Evolutionary conservation across 2,888 invertebrate genomes (phyloP).

Genomic region (Cataglyphis albicans): DNA sequence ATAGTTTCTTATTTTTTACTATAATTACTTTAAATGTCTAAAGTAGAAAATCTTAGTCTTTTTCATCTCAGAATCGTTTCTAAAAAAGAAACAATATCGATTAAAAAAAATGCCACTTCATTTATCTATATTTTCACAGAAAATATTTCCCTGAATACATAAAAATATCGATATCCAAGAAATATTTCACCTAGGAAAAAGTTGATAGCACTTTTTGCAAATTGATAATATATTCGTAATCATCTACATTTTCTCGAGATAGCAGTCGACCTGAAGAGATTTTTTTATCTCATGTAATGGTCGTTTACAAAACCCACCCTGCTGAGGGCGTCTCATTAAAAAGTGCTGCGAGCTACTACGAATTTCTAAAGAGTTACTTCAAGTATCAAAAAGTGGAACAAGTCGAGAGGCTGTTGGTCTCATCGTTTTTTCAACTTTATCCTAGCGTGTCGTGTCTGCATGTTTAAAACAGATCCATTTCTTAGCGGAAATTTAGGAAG

Average conservation of each 20-base stretch:
- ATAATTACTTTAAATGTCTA: not conserved
- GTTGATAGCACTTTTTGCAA: not conserved
- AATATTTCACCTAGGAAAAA: not conserved
- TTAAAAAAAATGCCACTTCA: not conserved
- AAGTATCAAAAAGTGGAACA: slow-evolving; percentile 23
- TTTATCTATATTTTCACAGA: not conserved
- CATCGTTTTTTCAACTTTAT: not conserved
- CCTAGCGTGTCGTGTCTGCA: not conserved
- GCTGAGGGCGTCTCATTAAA: slow-evolving; percentile 31
- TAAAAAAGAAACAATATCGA: not conserved
- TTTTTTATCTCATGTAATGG: not conserved
- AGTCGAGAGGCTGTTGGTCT: slow-evolving; percentile 3
- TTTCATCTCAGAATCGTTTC: not conserved
- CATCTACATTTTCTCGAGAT: not conserved
- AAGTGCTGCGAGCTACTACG: slow-evolving; percentile 36
- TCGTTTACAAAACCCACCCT: slow-evolving; percentile 30
- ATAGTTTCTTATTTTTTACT: not conserved
- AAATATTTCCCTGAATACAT: not conserved
- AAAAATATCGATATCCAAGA: not conserved
- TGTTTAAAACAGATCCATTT: slow-evolving; percentile 10
- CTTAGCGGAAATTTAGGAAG: not conserved
- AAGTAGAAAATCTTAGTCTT: not conserved
- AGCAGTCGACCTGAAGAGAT: not conserved
- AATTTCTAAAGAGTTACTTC: slow-evolving; percentile 41
- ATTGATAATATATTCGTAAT: slow-evolving; percentile 29